Evolutionary conservation across 2,888 invertebrate species (phyloP).

Genomic region (Microdon myrmicae): DNA sequence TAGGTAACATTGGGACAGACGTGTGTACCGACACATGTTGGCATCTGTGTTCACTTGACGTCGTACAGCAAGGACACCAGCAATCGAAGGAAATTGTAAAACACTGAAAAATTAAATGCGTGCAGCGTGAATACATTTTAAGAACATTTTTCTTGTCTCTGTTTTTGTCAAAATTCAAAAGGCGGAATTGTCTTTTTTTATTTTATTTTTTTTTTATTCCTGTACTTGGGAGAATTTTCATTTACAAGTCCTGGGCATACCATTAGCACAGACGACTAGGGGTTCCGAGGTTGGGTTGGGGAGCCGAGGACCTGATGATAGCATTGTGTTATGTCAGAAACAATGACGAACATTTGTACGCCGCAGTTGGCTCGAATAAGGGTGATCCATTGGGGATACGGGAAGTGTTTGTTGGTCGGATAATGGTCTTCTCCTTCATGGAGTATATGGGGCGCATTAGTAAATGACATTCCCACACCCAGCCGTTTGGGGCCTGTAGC

Average conservation of each 20-base stretch:
- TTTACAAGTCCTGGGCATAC: conserved; percentile 38
- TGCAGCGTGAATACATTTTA: conserved; percentile 35
- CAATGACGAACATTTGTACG: conserved; percentile 48
- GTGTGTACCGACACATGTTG: conserved; percentile 23
- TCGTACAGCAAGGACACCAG: conserved; percentile 16
- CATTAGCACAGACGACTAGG: conserved; percentile 42
- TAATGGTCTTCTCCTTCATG: conserved; percentile 46
- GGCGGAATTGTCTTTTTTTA: conserved; percentile 1
- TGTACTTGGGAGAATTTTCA: conserved; percentile 34
- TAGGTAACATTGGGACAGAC: not conserved
- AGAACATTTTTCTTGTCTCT: conserved; percentile 24
- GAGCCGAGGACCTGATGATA: conserved; percentile 25
- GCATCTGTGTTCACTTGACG: conserved; percentile 33
- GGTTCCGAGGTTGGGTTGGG: conserved; percentile 9
- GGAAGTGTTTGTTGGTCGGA: conserved; percentile 45
- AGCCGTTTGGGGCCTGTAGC: not conserved
- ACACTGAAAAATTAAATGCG: conserved; percentile 40
- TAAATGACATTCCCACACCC: conserved; percentile 47
- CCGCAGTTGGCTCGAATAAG: conserved; percentile 40
- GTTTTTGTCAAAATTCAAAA: too few relatives aligned
- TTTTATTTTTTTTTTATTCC: conserved; percentile 6
- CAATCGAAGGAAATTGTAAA: conserved; percentile 30
- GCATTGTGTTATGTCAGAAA: conserved; percentile 48
- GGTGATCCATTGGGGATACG: conserved; percentile 43
- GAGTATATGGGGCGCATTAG: conserved; percentile 46